Base-by-base conservation (phyloP, 2,113 vertebrate species). In the Strix uralensis region DNA sequence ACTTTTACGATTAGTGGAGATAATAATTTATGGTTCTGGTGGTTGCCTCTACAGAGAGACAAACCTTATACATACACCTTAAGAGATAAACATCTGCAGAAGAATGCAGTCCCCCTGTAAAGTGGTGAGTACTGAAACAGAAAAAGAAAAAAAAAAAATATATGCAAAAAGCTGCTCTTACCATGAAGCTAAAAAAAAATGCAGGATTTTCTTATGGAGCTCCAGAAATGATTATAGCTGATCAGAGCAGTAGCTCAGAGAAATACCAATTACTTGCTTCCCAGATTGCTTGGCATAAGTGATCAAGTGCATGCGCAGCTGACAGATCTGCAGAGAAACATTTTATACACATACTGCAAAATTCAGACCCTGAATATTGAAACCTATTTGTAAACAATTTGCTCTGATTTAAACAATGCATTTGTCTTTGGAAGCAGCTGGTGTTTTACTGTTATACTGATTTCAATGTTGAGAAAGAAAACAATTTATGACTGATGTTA, bases 371-470 rank as follows among this genome's bases (percentile, higher is more conserved):
- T 67, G 86, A 92, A 74, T 91, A 86, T 81, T 93, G 75, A 93
- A 95, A 81, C 61, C 44, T 95, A 88, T 80, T 94, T 92, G 86
- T 96, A 95, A 96, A 97, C 94, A 90, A 95, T 94, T 94, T 96
- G 55, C 49, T 92, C 83, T 74, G 94, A 86, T 88, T 96, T 88
- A 96, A 94, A 93, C 86, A 97, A 90, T 92, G 81, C 74, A 61
- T 93, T 95, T 95, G 46, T 88, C 85, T 94, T 95, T 65, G 86
- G 65, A 81, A 95, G 83, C 94, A 97, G 90, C 88, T 96, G 94
- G 72, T 92, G 81, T 96, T 96, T 94, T 92, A 83, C 88, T 92
- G 69, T 94, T 79, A 83, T 27, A 63, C 66, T 95, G 88, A 95
- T 94, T 88, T 93, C 63, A 63, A 2, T 40, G 49, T 67, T 71